Evolutionary conservation across 37 sponge, comb jelly and placozoan species (phyloP).

Genomic region (Chondrosia reniformis): DNA sequence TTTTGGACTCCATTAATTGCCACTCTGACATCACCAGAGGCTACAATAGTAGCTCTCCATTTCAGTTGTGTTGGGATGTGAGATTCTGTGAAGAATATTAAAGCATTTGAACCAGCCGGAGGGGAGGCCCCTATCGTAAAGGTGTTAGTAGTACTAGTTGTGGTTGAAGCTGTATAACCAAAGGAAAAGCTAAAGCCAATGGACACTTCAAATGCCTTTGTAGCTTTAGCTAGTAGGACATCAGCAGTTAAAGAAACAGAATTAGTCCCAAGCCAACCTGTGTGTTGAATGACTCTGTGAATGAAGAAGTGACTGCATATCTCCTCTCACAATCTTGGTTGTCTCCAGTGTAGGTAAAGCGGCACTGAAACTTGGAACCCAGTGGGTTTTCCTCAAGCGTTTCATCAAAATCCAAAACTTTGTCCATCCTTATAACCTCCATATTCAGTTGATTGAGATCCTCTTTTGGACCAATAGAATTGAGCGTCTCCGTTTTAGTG

Average conservation of each 20-base stretch:
- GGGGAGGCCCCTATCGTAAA: background rate
- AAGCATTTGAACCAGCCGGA: background rate
- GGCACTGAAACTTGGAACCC: background rate
- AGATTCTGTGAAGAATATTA: background rate
- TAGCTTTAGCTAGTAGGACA: background rate
- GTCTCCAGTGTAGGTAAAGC: background rate
- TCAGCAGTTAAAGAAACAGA: background rate
- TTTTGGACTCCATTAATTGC: too few species aligned
- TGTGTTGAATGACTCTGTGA: background rate
- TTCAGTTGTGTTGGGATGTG: background rate
- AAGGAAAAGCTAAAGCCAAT: background rate
- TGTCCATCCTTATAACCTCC: background rate
- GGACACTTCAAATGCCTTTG: background rate
- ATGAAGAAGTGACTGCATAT: background rate
- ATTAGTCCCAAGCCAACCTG: background rate
- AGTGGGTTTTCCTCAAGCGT: background rate
- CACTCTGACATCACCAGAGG: too few species aligned
- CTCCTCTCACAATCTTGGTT: background rate
- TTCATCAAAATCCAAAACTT: background rate
- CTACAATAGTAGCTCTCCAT: background rate
- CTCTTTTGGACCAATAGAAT: background rate
- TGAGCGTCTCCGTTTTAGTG: background rate
- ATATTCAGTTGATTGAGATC: background rate
- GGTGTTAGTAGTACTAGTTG: background rate
- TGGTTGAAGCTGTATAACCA: background rate